Evolutionary conservation across 1,140 invertebrate species (phyloP).

Genomic region (Vollenhovia emeryi): DNA sequence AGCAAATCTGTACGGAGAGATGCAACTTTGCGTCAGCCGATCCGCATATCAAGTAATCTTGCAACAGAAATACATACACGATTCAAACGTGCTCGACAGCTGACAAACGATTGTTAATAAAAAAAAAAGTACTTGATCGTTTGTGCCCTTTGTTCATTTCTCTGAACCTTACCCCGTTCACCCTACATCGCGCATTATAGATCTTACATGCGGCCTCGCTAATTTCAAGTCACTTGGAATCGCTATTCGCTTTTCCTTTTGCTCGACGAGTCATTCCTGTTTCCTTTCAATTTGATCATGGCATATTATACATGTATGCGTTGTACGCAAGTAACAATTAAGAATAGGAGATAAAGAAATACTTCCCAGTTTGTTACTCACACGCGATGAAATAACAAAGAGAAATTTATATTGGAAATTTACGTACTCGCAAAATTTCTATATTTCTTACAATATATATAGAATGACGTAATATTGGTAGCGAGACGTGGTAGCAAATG

Average conservation of each 20-base stretch:
- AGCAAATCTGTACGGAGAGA: background rate
- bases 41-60: background rate
- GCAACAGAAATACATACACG: background rate
- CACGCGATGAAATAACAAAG: no score
- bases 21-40: background rate
- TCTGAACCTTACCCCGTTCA: background rate
- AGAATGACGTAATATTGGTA: background rate
- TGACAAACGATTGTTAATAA: slow-evolving; percentile 18
- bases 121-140: background rate
- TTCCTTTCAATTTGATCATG: no score
- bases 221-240: no score
- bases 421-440: background rate
- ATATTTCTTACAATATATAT: no score
- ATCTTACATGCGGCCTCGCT: no score
- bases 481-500: background rate
- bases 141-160: background rate
- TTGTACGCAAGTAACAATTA: no score
- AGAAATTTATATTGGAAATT: background rate
- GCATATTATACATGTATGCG: no score
- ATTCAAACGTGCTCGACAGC: background rate
- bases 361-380: no score
- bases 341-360: no score
- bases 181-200: no score
- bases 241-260: no score
- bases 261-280: no score